Base-by-base conservation (phyloP, 2,888 invertebrate genomes). In the Trichogramma dendrolimi region DNA sequence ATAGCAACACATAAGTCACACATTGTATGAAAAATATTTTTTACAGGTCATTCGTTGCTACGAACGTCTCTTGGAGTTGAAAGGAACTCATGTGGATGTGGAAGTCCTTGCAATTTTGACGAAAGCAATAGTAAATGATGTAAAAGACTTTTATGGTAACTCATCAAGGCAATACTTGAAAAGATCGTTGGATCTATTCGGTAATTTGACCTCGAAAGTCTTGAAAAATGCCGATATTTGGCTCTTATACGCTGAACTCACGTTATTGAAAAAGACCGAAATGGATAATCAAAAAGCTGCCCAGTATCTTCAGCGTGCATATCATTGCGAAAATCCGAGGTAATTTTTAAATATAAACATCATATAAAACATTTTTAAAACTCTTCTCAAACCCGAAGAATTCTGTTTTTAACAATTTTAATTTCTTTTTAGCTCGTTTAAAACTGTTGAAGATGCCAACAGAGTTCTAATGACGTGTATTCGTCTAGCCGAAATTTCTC, bases 61-160 rank as follows among this genome's bases (percentile, higher is more conserved):
- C 74, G 90, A 94, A 77, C 86, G 94, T 38, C 80, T 97, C 53
- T 80, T 95, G 43, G 96, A 97, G 74, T 79, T 97, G n/a, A 88
- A 87, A 77, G 86, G 86, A 58, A 89, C 89, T 73, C 92, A 89
- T 75, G 80, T 89, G 0, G 95, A 96, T 74, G 75, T 85, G 0
- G 87, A 91, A 78, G 86, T 95, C 38, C 80, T 96, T 11, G 80
- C 83, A 39, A 84, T 93, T 56, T 79, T 95, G 8, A 87, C 89
- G 0, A 84, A 83, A 60, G 90, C 89, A 11, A 84, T 94, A 48
- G 77, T 84, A 4, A 82, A 87, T 49, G 84, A 89, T 66, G 76
- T 82, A 41, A 80, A 80, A 6, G 91, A 92, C 74, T 84, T 84
- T 10, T 75, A 80, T 42, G 81, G 80, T 1, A 72, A 74, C 50